A percentile compares a stretch with the other conserved stretches of the same genome.
These are phyloP conservation scores for Perithous albicinctus DNA, from an alignment of 2,888 invertebrate genomes.

Conservation along the genomic window DNA sequence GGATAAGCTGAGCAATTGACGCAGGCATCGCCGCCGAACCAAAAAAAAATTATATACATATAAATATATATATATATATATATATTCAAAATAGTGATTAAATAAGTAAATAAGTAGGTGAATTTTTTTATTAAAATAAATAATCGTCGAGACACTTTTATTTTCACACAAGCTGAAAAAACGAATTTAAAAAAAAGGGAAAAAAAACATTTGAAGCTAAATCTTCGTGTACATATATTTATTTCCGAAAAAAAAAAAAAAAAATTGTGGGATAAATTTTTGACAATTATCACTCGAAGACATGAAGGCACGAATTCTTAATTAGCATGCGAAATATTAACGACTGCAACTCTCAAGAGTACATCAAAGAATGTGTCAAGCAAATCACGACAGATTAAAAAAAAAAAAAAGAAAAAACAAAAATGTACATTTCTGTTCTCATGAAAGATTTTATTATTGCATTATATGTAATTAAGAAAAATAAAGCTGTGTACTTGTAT, in stretches of 20 bases:
- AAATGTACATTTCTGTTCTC: constrained; percentile 12
- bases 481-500: constrained; percentile 13
- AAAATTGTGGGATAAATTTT: background rate
- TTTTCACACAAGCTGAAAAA: constrained; percentile 20
- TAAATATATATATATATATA: no score
- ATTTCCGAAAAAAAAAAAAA: background rate
- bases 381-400: background rate
- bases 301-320: background rate
- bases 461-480: constrained; percentile 10
- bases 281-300: background rate
- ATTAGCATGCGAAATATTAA: background rate
- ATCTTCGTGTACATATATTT: background rate
- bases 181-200: background rate
- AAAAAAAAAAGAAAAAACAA: no score
- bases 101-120: constrained; percentile 9
- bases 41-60: background rate
- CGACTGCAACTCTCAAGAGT: background rate
- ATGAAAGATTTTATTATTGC: constrained; percentile 14
- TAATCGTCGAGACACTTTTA: background rate
- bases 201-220: background rate
- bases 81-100: background rate
- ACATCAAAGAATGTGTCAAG: background rate
- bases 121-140: constrained; percentile 11
- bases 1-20: background rate
- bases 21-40: constrained; percentile 15